A percentile compares a stretch with the other conserved stretches of the same genome.
phyloP scores from a whole-genome alignment of 2,113 vertebrate genomes.

The Nymphicus hollandicus region DNA sequence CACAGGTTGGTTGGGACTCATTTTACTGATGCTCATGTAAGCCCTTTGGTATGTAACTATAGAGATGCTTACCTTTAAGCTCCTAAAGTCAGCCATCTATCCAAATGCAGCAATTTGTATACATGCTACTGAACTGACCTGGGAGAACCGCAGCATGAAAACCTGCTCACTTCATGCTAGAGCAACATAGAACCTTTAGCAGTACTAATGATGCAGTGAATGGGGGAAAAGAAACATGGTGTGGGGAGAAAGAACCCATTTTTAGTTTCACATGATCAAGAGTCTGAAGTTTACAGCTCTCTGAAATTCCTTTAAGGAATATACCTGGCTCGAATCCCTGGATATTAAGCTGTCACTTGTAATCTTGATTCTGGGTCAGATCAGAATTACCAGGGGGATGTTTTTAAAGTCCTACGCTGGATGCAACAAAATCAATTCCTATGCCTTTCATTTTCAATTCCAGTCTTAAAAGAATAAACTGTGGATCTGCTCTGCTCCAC shows the following conservation, averaged over 20 bases:
- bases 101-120: not conserved
- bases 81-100: not conserved
- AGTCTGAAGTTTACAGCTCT: not conserved
- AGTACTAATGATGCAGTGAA: not conserved
- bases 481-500: not conserved
- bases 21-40: not conserved
- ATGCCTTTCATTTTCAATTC: not conserved
- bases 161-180: not conserved
- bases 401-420: not conserved
- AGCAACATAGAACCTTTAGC: not conserved
- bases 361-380: not conserved
- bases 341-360: not conserved
- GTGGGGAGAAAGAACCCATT: not conserved
- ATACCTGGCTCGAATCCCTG: not conserved
- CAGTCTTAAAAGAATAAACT: not conserved
- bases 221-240: not conserved
- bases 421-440: not conserved
- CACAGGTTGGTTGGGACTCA: not conserved
- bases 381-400: not conserved
- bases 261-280: not conserved
- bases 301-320: not conserved
- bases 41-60: not conserved
- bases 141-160: not conserved
- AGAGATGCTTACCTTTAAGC: not conserved
- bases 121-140: not conserved